Base-by-base conservation (phyloP, 2,113 vertebrate genomes). In the Salvator merianae region DNA sequence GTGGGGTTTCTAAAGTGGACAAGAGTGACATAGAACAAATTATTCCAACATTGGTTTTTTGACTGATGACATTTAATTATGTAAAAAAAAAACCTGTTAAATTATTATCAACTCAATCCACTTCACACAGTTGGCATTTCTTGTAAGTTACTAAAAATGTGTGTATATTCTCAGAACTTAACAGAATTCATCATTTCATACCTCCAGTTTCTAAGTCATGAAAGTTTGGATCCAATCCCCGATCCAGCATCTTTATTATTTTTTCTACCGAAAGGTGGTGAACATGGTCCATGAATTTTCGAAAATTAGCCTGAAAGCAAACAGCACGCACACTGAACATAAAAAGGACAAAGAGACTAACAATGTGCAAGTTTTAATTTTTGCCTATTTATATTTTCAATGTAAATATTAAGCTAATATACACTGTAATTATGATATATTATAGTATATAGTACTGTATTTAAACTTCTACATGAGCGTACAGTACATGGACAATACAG, bases 161-260 rank as follows among this genome's bases (percentile, higher is more conserved):
- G 5, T 30, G 13, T 32, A 77, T 10, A 77, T 38, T 24, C 69
- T 32, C 26, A 30, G 86, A 79, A 40, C 30, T 10, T 34, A 6
- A 34, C n/a, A 34, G 13, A 30, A 24, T 81, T 69, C 24, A 14
- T 90, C 73, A 75, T 82, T 88, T 91, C 93, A 91, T 89, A 99
- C 98, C 98, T 89, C 98, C 98, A 0, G 93, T 98, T 28, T 99
- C 98, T 4, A 96, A 86, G 88, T 99, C 98, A 0, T 99, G 98
- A 89, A 97, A 99, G 88, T 99, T 99, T 16, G 98, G 98, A 84
- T 99, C 98, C 81, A 99, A 93, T 80, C 98, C 98, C 87, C 97
- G 95, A 62, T 99, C 98, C 92, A 99, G 82, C 96, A 99, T 93
- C 95, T 97, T 99, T 5, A 90, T 89, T 53, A 98, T 90, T 91